Base-by-base conservation (phyloP, 2,888 invertebrate species). In the Melinaea menophilus region DNA sequence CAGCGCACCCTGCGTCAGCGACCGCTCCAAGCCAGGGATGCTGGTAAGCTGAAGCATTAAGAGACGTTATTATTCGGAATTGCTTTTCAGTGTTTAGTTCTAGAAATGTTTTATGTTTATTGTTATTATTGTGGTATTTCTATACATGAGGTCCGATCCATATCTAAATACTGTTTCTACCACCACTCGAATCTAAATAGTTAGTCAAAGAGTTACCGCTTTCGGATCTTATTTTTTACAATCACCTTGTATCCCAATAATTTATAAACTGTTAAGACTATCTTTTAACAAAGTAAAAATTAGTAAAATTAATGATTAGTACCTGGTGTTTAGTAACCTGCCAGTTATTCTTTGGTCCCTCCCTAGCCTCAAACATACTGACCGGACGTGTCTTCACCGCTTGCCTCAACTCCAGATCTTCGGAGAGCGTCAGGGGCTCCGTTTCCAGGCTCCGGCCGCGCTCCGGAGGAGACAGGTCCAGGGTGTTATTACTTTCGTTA, bases 301-400 rank as follows among this genome's bases (percentile, higher is more conserved):
- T 84, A 86, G 84, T 86, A 75, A 80, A 72, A 73, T 74, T 82
- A 72, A 71, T 73, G 74, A 88, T 90, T 82, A 89, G 88, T 88
- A 91, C 92, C 91, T 92, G 92, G 75, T 90, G 90, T 88, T 91
- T 91, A 85, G 91, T 90, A 86, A 90, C 88, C 86, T 92, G 92
- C 85, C 92, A 91, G 80, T 93, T 90, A 87, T 88, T 88, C 82
- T 86, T 90, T 72, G 92, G 90, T 67, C 94, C 95, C 88, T 96
- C 94, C 73, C 96, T 93, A 71, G 95, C 93, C 85, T 96, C 96
- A 86, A 95, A 97, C 96, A 97, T 96, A 86, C 96, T 96, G 73
- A 95, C 95, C 74, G 96, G 96, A 76, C 96, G 91, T 82, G 76
- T 74, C 73, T 86, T 88, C 65, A 79, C 70, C 56, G 84, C 70